Base-by-base conservation (phyloP, 2,888 invertebrate species). In the Spisula subtruncata region DNA sequence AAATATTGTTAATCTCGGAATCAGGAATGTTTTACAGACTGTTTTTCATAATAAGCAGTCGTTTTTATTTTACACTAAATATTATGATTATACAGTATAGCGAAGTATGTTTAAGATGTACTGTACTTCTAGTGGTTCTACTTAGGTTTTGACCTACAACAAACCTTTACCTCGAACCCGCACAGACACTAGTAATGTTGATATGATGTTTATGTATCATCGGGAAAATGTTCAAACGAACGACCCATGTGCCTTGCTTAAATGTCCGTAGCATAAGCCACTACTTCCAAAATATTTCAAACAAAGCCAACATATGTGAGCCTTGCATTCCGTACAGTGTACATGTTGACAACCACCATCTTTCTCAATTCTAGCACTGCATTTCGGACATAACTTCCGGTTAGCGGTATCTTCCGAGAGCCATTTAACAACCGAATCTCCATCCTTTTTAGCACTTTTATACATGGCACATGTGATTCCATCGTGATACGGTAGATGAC, bases 281-380 rank as follows among this genome's bases (percentile, higher is more conserved):
- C 81, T 83, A 32, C 82, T 54, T 1, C 4, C 16, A 83, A 94
- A 96, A 12, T 86, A 87, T 41, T 87, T 84, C 84, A 94, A 86
- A 87, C 96, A 96, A 0, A 91, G 32, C 96, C 96, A 96, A 85
- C 96, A 96, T 48, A 96, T 95, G 86, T 94, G 93, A 0, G 88
- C 83, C 5, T 89, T 90, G 91, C 96, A 96, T n/a, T 18, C 20
- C 25, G 81, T 83, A 85, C 96, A 96, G 12, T 81, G 51, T 94
- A 96, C 94, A 41, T 95, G 95, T 71, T 95, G 92, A 91, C 96
- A 96, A 0, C 96, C 96, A 51, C 88, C 94, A 60, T 84, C 93
- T 75, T 96, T 96, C 86, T 96, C 95, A 51, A 96, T 95, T 0
- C 91, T 91, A 20, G 82, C 75, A 0, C 86, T 83, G 86, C 96